Evolutionary conservation across 2,888 invertebrate species (phyloP).

Genomic region (Griposia aprilina): DNA sequence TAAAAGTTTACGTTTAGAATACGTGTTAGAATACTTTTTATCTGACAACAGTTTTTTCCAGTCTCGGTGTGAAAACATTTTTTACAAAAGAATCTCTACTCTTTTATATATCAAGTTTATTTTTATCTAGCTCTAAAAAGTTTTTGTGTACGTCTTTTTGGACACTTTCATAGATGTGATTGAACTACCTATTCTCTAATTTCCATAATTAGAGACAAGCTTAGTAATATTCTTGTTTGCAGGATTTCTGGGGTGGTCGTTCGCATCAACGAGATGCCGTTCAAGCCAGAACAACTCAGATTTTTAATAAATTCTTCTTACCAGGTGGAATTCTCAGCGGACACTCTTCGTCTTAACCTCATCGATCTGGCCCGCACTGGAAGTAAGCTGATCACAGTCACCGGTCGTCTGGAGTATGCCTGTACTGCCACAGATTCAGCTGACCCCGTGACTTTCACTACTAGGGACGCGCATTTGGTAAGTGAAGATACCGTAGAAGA

Average conservation of each 20-base stretch:
- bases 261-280: background rate
- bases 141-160: background rate
- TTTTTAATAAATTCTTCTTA: slow-evolving; percentile 40
- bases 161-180: background rate
- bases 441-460: slow-evolving; percentile 98
- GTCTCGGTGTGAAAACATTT: background rate
- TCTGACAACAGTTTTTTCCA: background rate
- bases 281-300: background rate
- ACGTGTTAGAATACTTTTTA: slow-evolving; percentile 12
- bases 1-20: slow-evolving; percentile 9
- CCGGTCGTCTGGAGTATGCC: slow-evolving; percentile 96
- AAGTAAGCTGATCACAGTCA: slow-evolving; percentile 94
- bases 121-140: background rate
- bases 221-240: background rate
- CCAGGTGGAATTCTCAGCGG: slow-evolving; percentile 98
- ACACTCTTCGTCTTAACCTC: slow-evolving; percentile 96
- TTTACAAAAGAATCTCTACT: background rate
- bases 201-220: too few relatives aligned
- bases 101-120: background rate
- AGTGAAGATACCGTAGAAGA: slow-evolving; percentile 74
- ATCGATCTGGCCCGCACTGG: slow-evolving; percentile 96
- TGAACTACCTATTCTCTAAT: background rate
- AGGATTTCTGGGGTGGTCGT: background rate
- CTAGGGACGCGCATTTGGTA: slow-evolving; percentile 97
- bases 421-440: slow-evolving; percentile 96